A percentile compares a stretch with the other conserved stretches of the same genome.
Conservation (phyloP, 2,113 vertebrate species). For the Redunca redunca region DNA sequence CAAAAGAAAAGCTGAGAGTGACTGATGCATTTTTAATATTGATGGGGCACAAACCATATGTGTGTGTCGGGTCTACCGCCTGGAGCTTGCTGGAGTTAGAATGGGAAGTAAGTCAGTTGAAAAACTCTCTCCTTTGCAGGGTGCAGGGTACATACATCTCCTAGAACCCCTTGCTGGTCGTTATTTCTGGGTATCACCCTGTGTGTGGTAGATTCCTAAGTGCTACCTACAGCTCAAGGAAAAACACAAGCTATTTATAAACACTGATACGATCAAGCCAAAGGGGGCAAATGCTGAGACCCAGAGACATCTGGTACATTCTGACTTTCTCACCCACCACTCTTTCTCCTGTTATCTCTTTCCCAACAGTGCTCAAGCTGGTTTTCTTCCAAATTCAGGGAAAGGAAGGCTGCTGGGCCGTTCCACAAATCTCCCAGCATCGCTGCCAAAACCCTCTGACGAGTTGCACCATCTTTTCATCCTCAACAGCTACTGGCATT, state of each 20-base stretch:
- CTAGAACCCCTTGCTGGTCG: neutral
- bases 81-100: neutral
- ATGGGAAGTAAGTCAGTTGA: neutral
- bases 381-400: slow-evolving; percentile 50
- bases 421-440: slow-evolving; percentile 24
- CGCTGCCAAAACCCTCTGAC: slow-evolving; percentile 8
- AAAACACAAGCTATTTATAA: slow-evolving; percentile 11
- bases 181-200: neutral
- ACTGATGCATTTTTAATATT: slow-evolving; percentile 58
- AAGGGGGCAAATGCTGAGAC: neutral
- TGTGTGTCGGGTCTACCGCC: neutral
- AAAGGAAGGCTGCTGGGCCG: neutral
- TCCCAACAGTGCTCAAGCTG: neutral
- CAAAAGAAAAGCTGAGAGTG: slow-evolving; percentile 40
- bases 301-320: slow-evolving; percentile 1
- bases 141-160: neutral
- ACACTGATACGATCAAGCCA: neutral
- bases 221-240: neutral
- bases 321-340: neutral
- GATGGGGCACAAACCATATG: neutral
- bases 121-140: neutral
- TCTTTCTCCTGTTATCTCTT: neutral
- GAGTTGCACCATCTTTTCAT: neutral
- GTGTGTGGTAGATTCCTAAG: neutral
- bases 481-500: slow-evolving; percentile 45